Evolutionary conservation across 2,113 vertebrate species (phyloP).

Genomic region (Mustela nigripes): DNA sequence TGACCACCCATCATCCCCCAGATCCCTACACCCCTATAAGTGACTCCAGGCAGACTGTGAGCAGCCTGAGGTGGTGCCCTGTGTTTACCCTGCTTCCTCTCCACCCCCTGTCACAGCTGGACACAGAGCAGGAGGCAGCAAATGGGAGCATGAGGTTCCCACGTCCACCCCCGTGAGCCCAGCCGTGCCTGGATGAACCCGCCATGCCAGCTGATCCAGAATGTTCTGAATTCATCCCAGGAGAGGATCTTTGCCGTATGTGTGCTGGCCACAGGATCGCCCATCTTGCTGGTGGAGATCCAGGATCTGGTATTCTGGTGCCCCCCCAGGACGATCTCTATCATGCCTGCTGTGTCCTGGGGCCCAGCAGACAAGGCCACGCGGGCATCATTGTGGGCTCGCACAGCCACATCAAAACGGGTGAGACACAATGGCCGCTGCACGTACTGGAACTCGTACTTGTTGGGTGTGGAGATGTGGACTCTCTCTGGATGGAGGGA

Average conservation of each 20-base stretch:
- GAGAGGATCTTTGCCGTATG: constrained; percentile 92
- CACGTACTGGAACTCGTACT: constrained; percentile 96
- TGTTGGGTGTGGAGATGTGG: constrained; percentile 97
- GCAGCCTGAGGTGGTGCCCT: not conserved
- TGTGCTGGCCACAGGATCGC: constrained; percentile 90
- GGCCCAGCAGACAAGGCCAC: constrained; percentile 93
- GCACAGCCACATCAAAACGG: constrained; percentile 92
- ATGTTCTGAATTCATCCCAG: constrained; percentile 96
- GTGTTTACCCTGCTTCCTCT: not conserved
- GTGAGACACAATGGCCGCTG: constrained; percentile 93
- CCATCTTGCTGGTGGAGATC: constrained; percentile 95
- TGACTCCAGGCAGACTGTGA: not conserved
- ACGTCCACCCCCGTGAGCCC: fast-evolving
- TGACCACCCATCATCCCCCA: not conserved
- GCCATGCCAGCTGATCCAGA: constrained; percentile 95
- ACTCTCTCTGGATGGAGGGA: constrained; percentile 92
- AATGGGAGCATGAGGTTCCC: not conserved
- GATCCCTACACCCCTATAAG: not conserved
- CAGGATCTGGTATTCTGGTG: constrained; percentile 94
- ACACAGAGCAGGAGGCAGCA: not conserved
- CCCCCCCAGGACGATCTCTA: constrained; percentile 94
- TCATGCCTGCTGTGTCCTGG: constrained; percentile 93
- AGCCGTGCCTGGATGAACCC: constrained; percentile 90
- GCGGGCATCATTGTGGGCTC: constrained; percentile 95
- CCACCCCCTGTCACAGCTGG: fast-evolving